A percentile compares a stretch with the other conserved stretches of the same genome.
These are phyloP conservation scores for Meta bourneti DNA, from an alignment of 2,888 invertebrate species.

Conservation along the genomic window DNA sequence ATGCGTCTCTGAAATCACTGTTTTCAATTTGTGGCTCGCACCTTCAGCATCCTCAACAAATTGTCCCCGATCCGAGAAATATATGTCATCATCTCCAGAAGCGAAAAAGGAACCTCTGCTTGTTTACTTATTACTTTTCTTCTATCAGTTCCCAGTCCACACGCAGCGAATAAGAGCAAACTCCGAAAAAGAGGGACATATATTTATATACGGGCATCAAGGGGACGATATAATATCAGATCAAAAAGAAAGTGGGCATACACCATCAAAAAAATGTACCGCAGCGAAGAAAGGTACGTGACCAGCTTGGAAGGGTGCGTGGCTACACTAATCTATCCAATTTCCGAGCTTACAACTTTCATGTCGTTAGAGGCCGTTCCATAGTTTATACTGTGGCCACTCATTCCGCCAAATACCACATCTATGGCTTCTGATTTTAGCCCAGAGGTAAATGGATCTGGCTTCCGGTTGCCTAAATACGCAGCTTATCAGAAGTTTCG, in stretches of 20 bases:
- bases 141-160: not conserved
- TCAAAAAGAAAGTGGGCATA: not conserved
- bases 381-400: constrained; percentile 41
- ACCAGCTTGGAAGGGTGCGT: constrained; percentile 35
- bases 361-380: constrained; percentile 43
- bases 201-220: constrained; percentile 6
- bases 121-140: constrained; percentile 31
- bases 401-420: constrained; percentile 25
- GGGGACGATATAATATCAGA: constrained; percentile 21
- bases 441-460: constrained; percentile 26
- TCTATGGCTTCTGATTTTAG: constrained; percentile 40
- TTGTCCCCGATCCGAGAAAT: constrained; percentile 15
- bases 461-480: constrained; percentile 39
- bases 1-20: no score
- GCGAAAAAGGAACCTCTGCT: not conserved
- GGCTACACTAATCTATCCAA: constrained; percentile 63
- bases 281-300: constrained; percentile 39
- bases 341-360: constrained; percentile 68
- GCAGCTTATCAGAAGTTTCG: constrained; percentile 36
- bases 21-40: no score
- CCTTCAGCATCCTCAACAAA: not conserved
- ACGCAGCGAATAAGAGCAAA: constrained; percentile 11
- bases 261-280: constrained; percentile 1
- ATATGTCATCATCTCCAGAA: constrained; percentile 14
- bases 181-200: not conserved